Base-by-base conservation (phyloP, 2,113 vertebrate species). In the Ochotona princeps region DNA sequence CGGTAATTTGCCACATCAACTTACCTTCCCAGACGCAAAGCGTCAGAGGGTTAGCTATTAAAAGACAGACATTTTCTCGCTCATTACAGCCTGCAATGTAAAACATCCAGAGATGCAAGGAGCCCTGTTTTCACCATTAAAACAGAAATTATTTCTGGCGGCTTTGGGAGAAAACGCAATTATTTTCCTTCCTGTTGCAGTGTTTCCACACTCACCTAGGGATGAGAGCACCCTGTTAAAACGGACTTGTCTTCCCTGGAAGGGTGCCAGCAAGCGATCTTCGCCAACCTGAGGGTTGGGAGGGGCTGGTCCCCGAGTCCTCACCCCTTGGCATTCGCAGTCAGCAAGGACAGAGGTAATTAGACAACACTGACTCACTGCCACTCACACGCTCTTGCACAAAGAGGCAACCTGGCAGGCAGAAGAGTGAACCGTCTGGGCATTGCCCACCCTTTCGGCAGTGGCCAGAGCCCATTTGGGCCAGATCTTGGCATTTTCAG, bases 21-120 rank as follows among this genome's bases (percentile, higher is more conserved):
- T 89, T 91, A 89, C 92, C 90, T 93, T 84, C 61, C 54, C 54
- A 95, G 72, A 73, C 93, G 93, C 0, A 13, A 90, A 95, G 69
- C 90, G 85, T 90, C 83, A 96, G 78, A 95, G 32, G 88, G 87
- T 94, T 96, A 74, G 90, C 88, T 96, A 95, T 94, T 95, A 96
- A 95, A 95, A 95, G 90, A 89, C 92, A 95, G 78, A 87, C 88
- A 90, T 93, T 93, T 96, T 93, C 87, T 93, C 4, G 13, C 90
- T 97, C 95, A 94, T 97, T 96, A 97, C 32, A 92, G 74, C 35
- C 92, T 96, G 85, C 65, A 84, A 87, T 82, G 57, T 69, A 92
- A 93, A 96, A 91, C 0, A 18, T 72, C 87, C 85, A 94, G 78
- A 93, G 90, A 96, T 78, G 51, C 79, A 93, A 93, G 32, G 57